Conservation (phyloP, 2,888 invertebrate genomes). For the Rhagonycha lutea region DNA sequence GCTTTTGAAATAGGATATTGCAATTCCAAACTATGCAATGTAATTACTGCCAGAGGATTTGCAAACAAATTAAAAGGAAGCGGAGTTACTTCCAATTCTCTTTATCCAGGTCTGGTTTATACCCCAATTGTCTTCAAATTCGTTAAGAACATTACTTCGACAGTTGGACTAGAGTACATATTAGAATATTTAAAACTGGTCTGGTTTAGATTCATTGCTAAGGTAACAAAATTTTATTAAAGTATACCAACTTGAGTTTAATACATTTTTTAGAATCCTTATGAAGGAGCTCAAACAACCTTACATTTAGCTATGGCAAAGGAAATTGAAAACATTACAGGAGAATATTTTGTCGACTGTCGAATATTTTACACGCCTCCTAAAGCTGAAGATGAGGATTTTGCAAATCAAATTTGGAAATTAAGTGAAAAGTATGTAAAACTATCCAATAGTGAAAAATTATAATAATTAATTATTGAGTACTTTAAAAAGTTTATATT, state of each 20-base stretch:
- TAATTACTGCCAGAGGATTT: not conserved
- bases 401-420: constrained; percentile 82
- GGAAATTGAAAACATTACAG: not conserved
- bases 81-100: not conserved
- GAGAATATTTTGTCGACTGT: constrained; percentile 56
- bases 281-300: not conserved
- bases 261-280: not conserved
- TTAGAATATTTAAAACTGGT: not conserved
- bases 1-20: not conserved
- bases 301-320: not conserved
- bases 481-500: no score
- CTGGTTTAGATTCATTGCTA: not conserved
- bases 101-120: not conserved
- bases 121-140: not conserved
- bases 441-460: constrained; percentile 64
- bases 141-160: not conserved
- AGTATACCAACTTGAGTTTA: not conserved
- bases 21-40: not conserved
- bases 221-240: not conserved
- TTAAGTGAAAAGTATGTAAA: constrained; percentile 75
- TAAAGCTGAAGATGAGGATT: constrained; percentile 65
- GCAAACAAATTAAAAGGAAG: not conserved
- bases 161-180: not conserved
- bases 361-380: constrained; percentile 56
- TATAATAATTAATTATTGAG: not conserved